Evolutionary conservation across 2,797 vertebrate genomes (phyloP).

Genomic region (Amphiprion clarkii): DNA sequence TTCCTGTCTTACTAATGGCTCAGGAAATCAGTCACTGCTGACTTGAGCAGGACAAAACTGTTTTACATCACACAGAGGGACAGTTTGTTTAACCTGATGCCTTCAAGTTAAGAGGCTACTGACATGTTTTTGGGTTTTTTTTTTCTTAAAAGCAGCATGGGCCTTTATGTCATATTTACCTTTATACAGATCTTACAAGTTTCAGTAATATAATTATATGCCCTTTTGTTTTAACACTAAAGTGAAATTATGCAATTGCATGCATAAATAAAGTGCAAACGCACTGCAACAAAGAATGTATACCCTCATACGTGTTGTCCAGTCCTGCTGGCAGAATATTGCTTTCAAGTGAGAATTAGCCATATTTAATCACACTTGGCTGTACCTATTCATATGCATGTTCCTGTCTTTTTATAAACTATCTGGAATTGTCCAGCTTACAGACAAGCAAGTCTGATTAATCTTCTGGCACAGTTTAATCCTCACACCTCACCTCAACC

Average conservation of each 20-base stretch:
- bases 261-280: neutral
- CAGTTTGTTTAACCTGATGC: neutral
- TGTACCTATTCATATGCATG: constrained; percentile 37
- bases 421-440: constrained; percentile 49
- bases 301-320: neutral
- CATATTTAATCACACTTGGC: constrained; percentile 30
- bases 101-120: neutral
- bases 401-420: constrained; percentile 56
- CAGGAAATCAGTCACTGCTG: constrained; percentile 12
- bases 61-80: neutral
- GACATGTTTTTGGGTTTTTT: neutral
- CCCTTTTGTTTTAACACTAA: neutral
- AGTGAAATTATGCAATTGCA: neutral
- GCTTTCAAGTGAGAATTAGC: constrained; percentile 32
- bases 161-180: neutral
- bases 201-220: too few relatives aligned
- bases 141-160: neutral
- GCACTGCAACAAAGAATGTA: constrained; percentile 1
- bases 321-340: neutral
- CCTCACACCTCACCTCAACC: constrained; percentile 52
- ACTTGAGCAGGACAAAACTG: neutral
- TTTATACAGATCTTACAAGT: neutral
- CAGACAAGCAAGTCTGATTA: constrained; percentile 58
- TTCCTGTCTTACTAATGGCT: neutral
- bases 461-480: constrained; percentile 51